Conservation (phyloP, 2,113 vertebrate genomes). For the Xiphophorus maculatus region DNA sequence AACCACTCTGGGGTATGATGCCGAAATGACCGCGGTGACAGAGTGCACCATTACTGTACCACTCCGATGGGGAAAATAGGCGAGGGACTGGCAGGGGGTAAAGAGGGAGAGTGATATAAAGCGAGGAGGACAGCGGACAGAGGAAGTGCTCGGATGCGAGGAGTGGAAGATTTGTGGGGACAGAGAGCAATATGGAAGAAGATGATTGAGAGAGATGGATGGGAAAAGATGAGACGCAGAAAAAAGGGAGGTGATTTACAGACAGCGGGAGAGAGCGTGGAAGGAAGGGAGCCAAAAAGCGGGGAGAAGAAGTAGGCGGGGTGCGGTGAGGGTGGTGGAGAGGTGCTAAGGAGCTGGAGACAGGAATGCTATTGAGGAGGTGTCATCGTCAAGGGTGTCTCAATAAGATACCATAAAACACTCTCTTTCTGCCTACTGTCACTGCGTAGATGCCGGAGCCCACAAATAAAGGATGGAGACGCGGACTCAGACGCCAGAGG, state of each 20-base stretch:
- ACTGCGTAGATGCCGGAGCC: constrained; percentile 33
- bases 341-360: constrained; percentile 50
- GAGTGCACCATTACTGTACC: constrained; percentile 55
- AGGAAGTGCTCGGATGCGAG: constrained; percentile 44
- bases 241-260: constrained; percentile 60
- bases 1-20: constrained; percentile 42
- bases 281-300: constrained; percentile 54
- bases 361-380: constrained; percentile 64
- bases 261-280: constrained; percentile 27
- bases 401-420: constrained; percentile 72
- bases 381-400: constrained; percentile 74
- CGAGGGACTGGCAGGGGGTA: constrained; percentile 13
- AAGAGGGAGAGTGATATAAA: constrained; percentile 17
- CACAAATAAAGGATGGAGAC: constrained; percentile 50
- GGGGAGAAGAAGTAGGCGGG: constrained; percentile 25
- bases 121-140: constrained; percentile 30
- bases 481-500: constrained; percentile 9
- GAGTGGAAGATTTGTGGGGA: constrained; percentile 65
- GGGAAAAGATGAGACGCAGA: constrained; percentile 53
- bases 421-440: constrained; percentile 68
- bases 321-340: not conserved
- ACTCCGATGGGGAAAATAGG: constrained; percentile 12
- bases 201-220: constrained; percentile 72
- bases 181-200: constrained; percentile 63
- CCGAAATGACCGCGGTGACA: constrained; percentile 41